phyloP scores from a whole-genome alignment of 2,888 invertebrate species.

The Odontothrips loti region DNA sequence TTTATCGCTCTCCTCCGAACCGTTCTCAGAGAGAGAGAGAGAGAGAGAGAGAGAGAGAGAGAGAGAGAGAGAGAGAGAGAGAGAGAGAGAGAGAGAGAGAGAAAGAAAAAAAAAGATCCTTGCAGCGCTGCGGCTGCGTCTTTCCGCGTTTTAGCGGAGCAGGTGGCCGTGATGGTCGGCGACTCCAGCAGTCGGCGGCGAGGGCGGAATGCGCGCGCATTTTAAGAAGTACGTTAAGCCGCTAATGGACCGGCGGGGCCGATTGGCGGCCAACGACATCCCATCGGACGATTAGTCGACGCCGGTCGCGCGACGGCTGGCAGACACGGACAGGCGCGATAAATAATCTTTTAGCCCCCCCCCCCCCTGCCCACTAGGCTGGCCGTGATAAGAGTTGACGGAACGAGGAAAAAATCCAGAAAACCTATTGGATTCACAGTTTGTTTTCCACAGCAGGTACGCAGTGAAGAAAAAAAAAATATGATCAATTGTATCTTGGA shows the following conservation, averaged over 20 bases:
- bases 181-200: neutral
- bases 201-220: neutral
- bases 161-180: neutral
- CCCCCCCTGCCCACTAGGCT: no score
- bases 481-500: no score
- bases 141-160: neutral
- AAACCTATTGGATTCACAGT: no score
- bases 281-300: neutral
- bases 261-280: neutral
- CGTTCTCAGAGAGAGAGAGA: neutral
- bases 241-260: neutral
- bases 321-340: neutral
- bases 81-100: neutral
- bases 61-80: neutral
- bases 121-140: neutral
- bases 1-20: neutral
- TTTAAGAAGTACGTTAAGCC: constrained; percentile 14
- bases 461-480: no score
- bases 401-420: no score
- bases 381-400: no score
- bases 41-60: neutral
- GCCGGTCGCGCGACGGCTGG: neutral
- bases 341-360: neutral
- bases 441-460: no score
- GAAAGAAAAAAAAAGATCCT: neutral